These are phyloP conservation scores for Sebastolobus alascanus DNA, from an alignment of 2,797 vertebrate genomes.

Conservation along the genomic window DNA sequence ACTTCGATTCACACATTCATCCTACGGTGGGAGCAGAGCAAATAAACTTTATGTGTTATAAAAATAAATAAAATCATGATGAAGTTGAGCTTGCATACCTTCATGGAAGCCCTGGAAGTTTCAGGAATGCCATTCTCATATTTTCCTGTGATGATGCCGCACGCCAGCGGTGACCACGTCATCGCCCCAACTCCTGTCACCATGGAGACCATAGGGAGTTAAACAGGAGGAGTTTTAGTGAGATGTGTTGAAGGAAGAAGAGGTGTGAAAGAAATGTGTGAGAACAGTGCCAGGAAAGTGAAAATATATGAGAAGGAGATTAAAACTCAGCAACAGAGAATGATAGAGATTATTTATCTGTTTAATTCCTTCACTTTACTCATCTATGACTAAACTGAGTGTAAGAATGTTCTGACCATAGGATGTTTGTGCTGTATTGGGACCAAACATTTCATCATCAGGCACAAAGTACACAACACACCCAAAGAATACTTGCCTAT, in stretches of 20 bases:
- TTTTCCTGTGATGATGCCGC: conserved; percentile 98
- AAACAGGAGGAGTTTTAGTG: conserved; percentile 11
- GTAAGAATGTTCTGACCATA: background rate
- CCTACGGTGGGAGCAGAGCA: background rate
- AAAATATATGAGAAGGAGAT: conserved; percentile 27
- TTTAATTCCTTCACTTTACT: background rate
- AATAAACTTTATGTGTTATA: background rate
- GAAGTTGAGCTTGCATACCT: conserved; percentile 83
- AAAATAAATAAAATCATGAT: background rate
- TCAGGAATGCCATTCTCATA: conserved; percentile 98
- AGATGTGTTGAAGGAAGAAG: background rate
- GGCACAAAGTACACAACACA: background rate
- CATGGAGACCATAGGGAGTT: conserved; percentile 49
- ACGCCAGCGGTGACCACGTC: conserved; percentile 99
- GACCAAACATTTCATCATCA: conserved; percentile 11
- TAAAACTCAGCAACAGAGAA: background rate
- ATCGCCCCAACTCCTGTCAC: conserved; percentile 95
- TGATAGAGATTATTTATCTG: background rate
- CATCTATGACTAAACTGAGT: background rate
- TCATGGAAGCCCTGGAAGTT: conserved; percentile 95
- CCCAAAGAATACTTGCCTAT: conserved; percentile 87
- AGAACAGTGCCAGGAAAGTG: conserved; percentile 26
- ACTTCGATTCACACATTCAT: background rate
- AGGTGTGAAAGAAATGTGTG: conserved; percentile 17
- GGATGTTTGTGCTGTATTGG: background rate